Evolutionary conservation across 1,140 invertebrate species (phyloP).

Genomic region (Drosophila teissieri): DNA sequence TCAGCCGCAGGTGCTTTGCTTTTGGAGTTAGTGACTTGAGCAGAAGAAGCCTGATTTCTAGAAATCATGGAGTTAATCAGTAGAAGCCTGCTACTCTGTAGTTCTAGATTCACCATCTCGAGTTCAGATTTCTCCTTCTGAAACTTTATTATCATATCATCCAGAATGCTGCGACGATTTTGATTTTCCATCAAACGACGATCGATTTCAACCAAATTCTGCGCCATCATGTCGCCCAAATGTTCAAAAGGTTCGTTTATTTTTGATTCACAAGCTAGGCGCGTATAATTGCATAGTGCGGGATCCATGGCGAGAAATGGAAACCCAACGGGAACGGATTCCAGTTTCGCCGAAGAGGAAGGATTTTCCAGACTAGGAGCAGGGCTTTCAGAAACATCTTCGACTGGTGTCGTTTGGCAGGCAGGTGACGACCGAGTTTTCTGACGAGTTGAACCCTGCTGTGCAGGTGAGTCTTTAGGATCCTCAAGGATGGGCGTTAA

Average conservation of each 20-base stretch:
- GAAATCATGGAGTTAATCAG: slow-evolving; percentile 55
- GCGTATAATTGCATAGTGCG: slow-evolving; percentile 2
- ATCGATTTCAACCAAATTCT: slow-evolving; percentile 73
- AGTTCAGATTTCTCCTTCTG: slow-evolving; percentile 77
- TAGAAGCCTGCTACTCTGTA: slow-evolving; percentile 75
- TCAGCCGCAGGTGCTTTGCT: slow-evolving; percentile 10
- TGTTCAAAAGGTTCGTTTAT: slow-evolving; percentile 6
- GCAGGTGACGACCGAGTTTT: background rate
- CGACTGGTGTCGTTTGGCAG: too few relatives aligned
- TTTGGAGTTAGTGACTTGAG: slow-evolving; percentile 8
- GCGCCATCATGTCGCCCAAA: slow-evolving; percentile 35
- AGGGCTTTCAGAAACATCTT: background rate
- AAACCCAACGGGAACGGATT: slow-evolving; percentile 20
- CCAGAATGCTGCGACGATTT: slow-evolving; percentile 71
- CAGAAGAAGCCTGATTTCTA: slow-evolving; percentile 1
- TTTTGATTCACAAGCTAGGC: background rate
- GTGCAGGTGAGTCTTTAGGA: too few relatives aligned
- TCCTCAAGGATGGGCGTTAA: background rate
- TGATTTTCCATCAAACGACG: slow-evolving; percentile 70
- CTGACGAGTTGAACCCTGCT: background rate
- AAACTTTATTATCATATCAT: slow-evolving; percentile 79
- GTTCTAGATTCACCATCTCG: slow-evolving; percentile 63
- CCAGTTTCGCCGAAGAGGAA: background rate
- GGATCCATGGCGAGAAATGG: slow-evolving; percentile 37
- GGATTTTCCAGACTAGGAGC: background rate